Base-by-base conservation (phyloP, 2,113 vertebrate species). In the Crypturellus undulatus region DNA sequence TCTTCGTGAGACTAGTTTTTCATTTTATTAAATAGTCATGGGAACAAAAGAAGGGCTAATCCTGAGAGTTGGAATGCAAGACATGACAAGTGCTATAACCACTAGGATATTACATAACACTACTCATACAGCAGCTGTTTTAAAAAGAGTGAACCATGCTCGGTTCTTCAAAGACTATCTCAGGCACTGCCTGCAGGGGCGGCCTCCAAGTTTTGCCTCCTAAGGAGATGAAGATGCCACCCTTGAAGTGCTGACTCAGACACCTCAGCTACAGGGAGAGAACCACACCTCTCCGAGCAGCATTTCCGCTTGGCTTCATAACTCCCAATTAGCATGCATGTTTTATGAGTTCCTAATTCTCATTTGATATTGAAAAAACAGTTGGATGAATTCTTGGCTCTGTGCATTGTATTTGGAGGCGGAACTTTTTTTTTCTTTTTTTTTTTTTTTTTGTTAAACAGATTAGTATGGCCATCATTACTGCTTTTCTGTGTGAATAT, bases 161-260 rank as follows among this genome's bases (percentile, higher is more conserved):
- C 62, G 60, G 52, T 71, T 96, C 89, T 96, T 96, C 96, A 95
- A 95, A 96, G 90, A n/a, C 76, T 87, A 58, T 73, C 47, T 56
- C 38, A 88, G 92, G 83, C 52, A 86, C 72, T 93, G 82, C 94
- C 88, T 72, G 86, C 22, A 9, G 91, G 92, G 84, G 22, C 81
- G 54, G 15, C 40, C 86, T 95, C 77, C 28, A 15, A 2, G 34
- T 87, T 92, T 90, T 95, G 91, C 69, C 72, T 92, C 30, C 32
- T 78, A 36, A 92, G 68, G 4, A 92, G 80, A 79, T 84, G 65
- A 64, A 93, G 86, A 51, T 93, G 89, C 58, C 84, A 87, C 80
- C 58, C 49, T 87, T 62, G 69, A 0, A 4, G 62, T 91, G 86
- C 77, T 95, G 89, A 93, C 65, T 95, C 40, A 70, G 83, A 76